These are phyloP conservation scores for Echiichthys vipera DNA, from an alignment of 2,797 vertebrate species.

Conservation along the genomic window DNA sequence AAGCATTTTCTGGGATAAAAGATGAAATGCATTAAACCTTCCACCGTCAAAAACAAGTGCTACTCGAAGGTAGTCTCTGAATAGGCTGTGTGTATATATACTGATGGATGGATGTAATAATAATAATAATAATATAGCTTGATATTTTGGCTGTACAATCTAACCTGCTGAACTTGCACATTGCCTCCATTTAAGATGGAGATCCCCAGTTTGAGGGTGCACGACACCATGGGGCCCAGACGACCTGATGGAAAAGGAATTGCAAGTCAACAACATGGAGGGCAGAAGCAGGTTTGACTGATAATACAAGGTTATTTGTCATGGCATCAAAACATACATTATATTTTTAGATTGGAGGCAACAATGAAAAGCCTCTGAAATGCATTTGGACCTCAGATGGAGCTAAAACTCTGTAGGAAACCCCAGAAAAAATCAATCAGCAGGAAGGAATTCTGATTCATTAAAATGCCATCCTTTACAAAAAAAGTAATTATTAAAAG, in stretches of 20 bases:
- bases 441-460: not conserved
- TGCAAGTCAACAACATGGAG: not conserved
- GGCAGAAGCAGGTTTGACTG: not conserved
- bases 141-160: not conserved
- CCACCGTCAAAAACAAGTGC: not conserved
- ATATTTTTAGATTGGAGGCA: not conserved
- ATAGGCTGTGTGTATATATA: not conserved
- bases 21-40: slow-evolving; percentile 5
- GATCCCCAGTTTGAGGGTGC: slow-evolving; percentile 97
- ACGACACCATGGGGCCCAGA: slow-evolving; percentile 94
- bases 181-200: slow-evolving; percentile 98
- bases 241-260: slow-evolving; percentile 82
- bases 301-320: not conserved
- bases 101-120: not conserved
- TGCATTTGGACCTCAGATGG: not conserved
- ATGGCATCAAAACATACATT: not conserved
- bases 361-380: no score
- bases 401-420: not conserved
- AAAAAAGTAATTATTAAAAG: not conserved
- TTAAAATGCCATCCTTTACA: not conserved
- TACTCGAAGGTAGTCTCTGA: not conserved
- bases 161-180: slow-evolving; percentile 95
- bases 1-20: slow-evolving; percentile 93
- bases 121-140: not conserved
- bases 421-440: not conserved